Conservation (phyloP, 1,140 invertebrate genomes). For the Aphelenchoides fujianensis region DNA sequence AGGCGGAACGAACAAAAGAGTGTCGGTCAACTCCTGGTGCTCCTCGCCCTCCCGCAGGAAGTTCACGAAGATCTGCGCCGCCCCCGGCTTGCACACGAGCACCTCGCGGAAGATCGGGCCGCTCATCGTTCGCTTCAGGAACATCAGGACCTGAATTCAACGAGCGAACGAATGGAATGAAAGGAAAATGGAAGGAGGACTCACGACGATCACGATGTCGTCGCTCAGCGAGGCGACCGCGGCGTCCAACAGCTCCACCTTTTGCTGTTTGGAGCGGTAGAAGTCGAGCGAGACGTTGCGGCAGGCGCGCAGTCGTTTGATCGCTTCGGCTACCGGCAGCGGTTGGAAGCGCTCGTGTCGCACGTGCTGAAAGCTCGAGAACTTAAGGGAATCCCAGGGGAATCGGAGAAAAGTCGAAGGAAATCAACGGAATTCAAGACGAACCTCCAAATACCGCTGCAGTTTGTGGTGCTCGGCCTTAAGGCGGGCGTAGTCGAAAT, state of each 20-base stretch:
- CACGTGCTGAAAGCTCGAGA: too few relatives aligned
- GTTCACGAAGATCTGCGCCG: constrained; percentile 62
- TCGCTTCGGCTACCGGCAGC: constrained; percentile 35
- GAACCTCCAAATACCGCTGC: constrained; percentile 44
- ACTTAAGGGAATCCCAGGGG: too few relatives aligned
- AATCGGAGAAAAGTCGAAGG: too few relatives aligned
- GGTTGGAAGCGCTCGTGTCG: constrained; percentile 44
- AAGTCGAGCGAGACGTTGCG: constrained; percentile 62
- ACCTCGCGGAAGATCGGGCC: constrained; percentile 61
- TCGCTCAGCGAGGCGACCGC: constrained; percentile 63
- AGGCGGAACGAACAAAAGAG: constrained; percentile 60
- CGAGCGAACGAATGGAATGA: too few relatives aligned
- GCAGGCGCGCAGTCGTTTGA: constrained; percentile 31
- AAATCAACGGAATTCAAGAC: not conserved
- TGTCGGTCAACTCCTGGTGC: constrained; percentile 55
- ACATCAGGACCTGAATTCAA: constrained; percentile 60
- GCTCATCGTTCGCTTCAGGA: constrained; percentile 61
- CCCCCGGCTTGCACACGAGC: constrained; percentile 58
- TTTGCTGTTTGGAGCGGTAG: constrained; percentile 63
- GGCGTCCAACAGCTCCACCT: constrained; percentile 62
- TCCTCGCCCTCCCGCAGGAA: constrained; percentile 61
- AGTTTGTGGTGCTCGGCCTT: constrained; percentile 48
- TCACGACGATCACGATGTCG: constrained; percentile 63
- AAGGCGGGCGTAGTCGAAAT: constrained; percentile 46
- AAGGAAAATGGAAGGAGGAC: constrained; percentile 27